Evolutionary conservation across 2,113 vertebrate species (phyloP).

Genomic region (Phyllopteryx taeniolatus): DNA sequence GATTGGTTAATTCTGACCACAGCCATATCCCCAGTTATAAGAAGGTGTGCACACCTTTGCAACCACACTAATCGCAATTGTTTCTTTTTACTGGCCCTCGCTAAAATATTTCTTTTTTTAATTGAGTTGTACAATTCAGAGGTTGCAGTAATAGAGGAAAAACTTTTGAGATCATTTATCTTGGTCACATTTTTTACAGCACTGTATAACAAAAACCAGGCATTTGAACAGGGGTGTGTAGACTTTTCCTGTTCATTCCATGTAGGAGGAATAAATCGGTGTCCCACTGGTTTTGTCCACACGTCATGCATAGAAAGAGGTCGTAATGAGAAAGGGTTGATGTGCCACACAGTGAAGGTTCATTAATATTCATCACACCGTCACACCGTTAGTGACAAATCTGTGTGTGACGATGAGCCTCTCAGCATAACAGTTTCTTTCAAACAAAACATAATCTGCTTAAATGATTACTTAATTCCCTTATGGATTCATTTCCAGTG

Average conservation of each 20-base stretch:
- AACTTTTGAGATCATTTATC: no score
- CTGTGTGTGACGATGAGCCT: conserved; percentile 16
- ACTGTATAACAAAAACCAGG: neutral
- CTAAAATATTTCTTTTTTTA: no score
- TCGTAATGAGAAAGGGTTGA: neutral
- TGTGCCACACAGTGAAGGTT: conserved; percentile 18
- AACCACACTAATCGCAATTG: no score
- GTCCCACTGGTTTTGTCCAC: neutral
- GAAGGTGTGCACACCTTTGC: no score
- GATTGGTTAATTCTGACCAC: no score
- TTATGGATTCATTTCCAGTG: conserved; percentile 18
- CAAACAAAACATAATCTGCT: conserved; percentile 44
- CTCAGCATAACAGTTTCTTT: conserved; percentile 14
- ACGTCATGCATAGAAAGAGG: neutral
- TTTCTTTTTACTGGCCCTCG: no score
- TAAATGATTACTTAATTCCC: conserved; percentile 19
- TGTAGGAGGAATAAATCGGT: neutral
- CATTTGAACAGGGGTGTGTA: neutral
- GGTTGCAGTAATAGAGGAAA: no score
- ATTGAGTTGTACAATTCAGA: no score
- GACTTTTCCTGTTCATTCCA: neutral
- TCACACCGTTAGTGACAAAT: conserved; percentile 31
- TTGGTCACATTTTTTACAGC: no score
- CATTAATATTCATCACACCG: conserved; percentile 41
- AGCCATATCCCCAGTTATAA: no score